Percentiles rank a stretch among this genome's conserved stretches.
Evolutionary conservation across 2,888 invertebrate genomes (phyloP).

Genomic region (Eulithis testata): DNA sequence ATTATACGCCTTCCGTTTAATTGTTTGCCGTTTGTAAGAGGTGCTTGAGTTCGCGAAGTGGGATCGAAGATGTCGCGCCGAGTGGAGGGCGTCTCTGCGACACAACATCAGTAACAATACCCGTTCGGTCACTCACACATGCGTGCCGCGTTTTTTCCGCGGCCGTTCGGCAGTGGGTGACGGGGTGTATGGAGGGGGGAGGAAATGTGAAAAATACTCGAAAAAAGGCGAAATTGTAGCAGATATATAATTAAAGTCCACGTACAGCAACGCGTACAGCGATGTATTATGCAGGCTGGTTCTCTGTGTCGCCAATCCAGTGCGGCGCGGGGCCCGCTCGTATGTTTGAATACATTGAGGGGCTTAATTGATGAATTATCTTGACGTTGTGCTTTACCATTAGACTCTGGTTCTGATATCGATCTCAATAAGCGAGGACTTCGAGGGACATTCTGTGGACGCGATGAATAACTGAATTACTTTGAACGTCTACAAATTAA

Average conservation of each 20-base stretch:
- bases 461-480: no score
- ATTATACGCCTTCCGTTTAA: constrained; percentile 45
- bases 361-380: constrained; percentile 32
- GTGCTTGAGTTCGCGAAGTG: constrained; percentile 13
- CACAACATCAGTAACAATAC: constrained; percentile 43
- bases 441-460: constrained; percentile 4
- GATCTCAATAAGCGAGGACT: constrained; percentile 5
- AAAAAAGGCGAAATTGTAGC: constrained; percentile 85
- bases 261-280: constrained; percentile 77
- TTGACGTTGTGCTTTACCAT: constrained; percentile 24
- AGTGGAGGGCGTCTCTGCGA: not conserved
- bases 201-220: constrained; percentile 85
- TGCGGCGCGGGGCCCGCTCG: constrained; percentile 29
- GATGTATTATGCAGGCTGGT: constrained; percentile 82
- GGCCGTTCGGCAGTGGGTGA: constrained; percentile 72
- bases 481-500: no score
- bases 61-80: constrained; percentile 19
- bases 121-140: constrained; percentile 66
- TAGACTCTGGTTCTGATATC: constrained; percentile 23
- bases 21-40: constrained; percentile 29
- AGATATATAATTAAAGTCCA: constrained; percentile 84
- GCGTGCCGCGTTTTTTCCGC: constrained; percentile 70
- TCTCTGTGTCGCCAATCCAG: constrained; percentile 66
- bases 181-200: constrained; percentile 65
- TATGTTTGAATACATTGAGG: constrained; percentile 37